These are phyloP conservation scores for Meghimatium bilineatum DNA, from an alignment of 2,888 invertebrate species.

Conservation along the genomic window DNA sequence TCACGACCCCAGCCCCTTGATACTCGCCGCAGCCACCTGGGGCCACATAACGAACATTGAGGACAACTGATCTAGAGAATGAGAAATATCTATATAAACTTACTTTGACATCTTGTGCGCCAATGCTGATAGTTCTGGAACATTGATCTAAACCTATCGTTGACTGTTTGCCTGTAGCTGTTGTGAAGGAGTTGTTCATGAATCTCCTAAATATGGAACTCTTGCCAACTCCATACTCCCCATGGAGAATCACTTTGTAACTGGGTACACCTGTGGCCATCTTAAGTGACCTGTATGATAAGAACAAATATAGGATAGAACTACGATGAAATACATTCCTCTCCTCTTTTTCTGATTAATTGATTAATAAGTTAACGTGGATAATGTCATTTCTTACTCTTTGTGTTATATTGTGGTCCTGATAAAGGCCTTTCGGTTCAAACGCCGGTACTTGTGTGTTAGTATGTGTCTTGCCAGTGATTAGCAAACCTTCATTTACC, in stretches of 20 bases:
- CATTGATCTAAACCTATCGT: slow-evolving; percentile 94
- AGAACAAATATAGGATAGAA: neutral
- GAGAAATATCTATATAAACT: slow-evolving; percentile 57
- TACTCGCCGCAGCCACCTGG: too few relatives aligned
- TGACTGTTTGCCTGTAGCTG: slow-evolving; percentile 87
- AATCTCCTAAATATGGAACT: slow-evolving; percentile 94
- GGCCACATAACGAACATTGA: too few relatives aligned
- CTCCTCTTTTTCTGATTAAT: too few relatives aligned
- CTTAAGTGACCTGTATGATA: slow-evolving; percentile 51
- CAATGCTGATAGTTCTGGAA: slow-evolving; percentile 86
- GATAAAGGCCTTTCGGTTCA: too few relatives aligned
- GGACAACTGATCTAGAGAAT: too few relatives aligned
- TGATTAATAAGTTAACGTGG: too few relatives aligned
- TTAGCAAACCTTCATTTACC: too few relatives aligned
- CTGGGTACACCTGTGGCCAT: slow-evolving; percentile 73
- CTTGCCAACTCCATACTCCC: slow-evolving; percentile 97
- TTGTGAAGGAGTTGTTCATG: slow-evolving; percentile 91
- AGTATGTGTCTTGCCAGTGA: too few relatives aligned
- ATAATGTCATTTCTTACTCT: too few relatives aligned
- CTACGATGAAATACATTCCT: neutral
- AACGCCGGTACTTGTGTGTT: too few relatives aligned
- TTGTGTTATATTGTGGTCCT: too few relatives aligned
- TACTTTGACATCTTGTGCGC: slow-evolving; percentile 88
- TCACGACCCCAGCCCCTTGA: too few relatives aligned
- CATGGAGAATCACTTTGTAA: slow-evolving; percentile 92